phyloP scores from a whole-genome alignment of 2,888 invertebrate genomes.

The Euplexia lucipara region DNA sequence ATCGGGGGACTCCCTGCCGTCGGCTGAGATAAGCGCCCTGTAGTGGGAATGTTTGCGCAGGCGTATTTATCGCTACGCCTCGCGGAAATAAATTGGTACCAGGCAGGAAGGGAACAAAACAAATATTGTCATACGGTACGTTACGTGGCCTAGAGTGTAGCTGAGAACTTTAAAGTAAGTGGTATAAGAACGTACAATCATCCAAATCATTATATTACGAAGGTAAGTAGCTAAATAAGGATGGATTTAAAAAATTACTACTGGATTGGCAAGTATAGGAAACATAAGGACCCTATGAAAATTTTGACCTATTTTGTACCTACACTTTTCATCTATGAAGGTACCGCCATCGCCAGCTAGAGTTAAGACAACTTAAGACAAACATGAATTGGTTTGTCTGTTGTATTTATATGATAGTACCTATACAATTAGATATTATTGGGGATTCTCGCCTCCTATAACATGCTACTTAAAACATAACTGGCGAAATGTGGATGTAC shows the following conservation, averaged over 20 bases:
- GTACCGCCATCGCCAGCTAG: too few relatives aligned
- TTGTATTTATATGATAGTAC: too few relatives aligned
- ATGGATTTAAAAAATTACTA: background rate
- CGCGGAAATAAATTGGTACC: constrained; percentile 87
- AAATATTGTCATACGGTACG: constrained; percentile 82
- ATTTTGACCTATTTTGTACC: too few relatives aligned
- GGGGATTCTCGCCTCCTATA: too few relatives aligned
- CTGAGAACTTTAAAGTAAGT: constrained; percentile 2
- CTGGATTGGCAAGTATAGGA: background rate
- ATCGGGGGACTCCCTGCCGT: constrained; percentile 77
- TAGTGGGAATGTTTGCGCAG: constrained; percentile 83
- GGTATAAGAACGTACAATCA: background rate
- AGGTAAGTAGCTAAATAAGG: background rate
- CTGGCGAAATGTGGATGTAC: too few relatives aligned
- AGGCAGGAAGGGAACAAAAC: constrained; percentile 88
- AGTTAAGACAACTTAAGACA: too few relatives aligned
- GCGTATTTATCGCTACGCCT: constrained; percentile 81
- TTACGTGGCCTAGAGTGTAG: constrained; percentile 28
- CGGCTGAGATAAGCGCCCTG: constrained; percentile 82
- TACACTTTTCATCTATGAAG: too few relatives aligned
- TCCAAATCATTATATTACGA: background rate
- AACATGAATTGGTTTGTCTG: too few relatives aligned
- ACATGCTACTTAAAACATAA: too few relatives aligned
- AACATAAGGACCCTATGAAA: too few relatives aligned
- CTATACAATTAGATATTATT: too few relatives aligned